A percentile compares a stretch with the other conserved stretches of the same genome.
phyloP scores from a whole-genome alignment of 2,888 invertebrate genomes.

The Sminthurinus aureus region DNA sequence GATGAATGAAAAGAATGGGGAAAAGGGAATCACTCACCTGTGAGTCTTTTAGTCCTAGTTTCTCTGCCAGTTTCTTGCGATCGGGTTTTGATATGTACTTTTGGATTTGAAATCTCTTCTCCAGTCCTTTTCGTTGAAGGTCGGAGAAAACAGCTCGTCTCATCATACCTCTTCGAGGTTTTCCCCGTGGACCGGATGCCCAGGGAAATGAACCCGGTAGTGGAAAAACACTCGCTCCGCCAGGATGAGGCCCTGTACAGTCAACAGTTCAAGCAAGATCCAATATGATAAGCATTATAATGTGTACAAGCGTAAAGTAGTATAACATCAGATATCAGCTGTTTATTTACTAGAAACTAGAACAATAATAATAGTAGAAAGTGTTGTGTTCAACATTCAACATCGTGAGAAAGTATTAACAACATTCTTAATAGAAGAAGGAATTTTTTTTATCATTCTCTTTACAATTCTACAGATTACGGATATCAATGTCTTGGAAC shows the following conservation, averaged over 20 bases:
- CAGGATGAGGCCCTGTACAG: conserved; percentile 55
- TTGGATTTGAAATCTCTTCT: conserved; percentile 94
- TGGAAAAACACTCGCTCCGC: conserved; percentile 63
- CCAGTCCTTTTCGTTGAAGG: conserved; percentile 92
- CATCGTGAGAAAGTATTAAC: not conserved
- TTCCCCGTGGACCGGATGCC: conserved; percentile 90
- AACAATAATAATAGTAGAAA: not conserved
- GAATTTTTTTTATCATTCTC: not conserved
- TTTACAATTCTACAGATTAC: too few species aligned
- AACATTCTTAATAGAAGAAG: not conserved
- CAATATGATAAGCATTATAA: too few species aligned
- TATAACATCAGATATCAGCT: too few species aligned
- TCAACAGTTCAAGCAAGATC: not conserved
- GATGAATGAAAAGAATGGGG: too few species aligned
- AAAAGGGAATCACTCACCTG: conserved; percentile 72
- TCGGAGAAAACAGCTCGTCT: conserved; percentile 96
- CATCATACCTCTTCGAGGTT: conserved; percentile 96
- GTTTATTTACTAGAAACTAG: too few species aligned
- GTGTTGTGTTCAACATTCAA: not conserved
- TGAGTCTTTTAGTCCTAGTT: conserved; percentile 94
- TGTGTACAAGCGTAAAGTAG: too few species aligned
- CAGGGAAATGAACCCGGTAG: conserved; percentile 76
- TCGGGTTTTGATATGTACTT: conserved; percentile 99
- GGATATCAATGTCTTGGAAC: too few species aligned
- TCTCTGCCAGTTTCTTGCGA: conserved; percentile 94